Percentiles rank a stretch among this genome's conserved stretches.
Conservation (phyloP, 2,797 vertebrate species). For the Coregonus suidteri region DNA sequence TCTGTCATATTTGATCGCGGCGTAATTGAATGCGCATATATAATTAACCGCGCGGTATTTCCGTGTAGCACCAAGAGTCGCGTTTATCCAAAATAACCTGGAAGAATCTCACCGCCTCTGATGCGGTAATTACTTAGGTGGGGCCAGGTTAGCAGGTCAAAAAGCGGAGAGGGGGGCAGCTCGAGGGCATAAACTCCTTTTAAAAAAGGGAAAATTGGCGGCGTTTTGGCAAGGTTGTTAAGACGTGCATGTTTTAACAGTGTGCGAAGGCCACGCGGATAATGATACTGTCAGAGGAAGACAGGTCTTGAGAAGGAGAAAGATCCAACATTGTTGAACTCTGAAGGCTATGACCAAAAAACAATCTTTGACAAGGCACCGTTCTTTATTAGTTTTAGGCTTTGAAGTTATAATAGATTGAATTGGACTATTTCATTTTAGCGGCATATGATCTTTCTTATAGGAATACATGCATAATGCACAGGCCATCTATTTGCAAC, state of each 20-base stretch:
- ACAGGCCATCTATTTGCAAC: not conserved
- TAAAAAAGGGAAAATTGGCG: slow-evolving; percentile 32
- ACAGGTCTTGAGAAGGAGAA: not conserved
- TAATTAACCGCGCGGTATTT: slow-evolving; percentile 62
- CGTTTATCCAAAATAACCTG: slow-evolving; percentile 72
- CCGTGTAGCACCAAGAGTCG: slow-evolving; percentile 51
- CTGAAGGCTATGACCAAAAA: not conserved
- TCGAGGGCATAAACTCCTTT: slow-evolving; percentile 54
- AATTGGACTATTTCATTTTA: not conserved
- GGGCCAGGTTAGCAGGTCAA: slow-evolving; percentile 77
- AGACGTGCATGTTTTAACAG: slow-evolving; percentile 39
- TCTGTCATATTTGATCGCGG: slow-evolving; percentile 67
- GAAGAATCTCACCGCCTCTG: slow-evolving; percentile 71
- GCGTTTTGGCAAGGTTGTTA: slow-evolving; percentile 60
- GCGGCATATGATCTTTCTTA: not conserved
- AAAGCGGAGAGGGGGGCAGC: slow-evolving; percentile 46
- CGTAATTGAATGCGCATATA: slow-evolving; percentile 72
- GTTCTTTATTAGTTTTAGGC: not conserved
- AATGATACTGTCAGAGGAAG: slow-evolving; percentile 8
- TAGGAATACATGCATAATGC: not conserved
- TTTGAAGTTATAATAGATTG: not conserved
- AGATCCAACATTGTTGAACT: slow-evolving; percentile 1
- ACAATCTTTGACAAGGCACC: not conserved
- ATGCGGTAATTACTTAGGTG: slow-evolving; percentile 79
- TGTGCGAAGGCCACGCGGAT: slow-evolving; percentile 43